Conservation (phyloP, 2,888 invertebrate genomes). For the Microctonus aethiopoides region DNA sequence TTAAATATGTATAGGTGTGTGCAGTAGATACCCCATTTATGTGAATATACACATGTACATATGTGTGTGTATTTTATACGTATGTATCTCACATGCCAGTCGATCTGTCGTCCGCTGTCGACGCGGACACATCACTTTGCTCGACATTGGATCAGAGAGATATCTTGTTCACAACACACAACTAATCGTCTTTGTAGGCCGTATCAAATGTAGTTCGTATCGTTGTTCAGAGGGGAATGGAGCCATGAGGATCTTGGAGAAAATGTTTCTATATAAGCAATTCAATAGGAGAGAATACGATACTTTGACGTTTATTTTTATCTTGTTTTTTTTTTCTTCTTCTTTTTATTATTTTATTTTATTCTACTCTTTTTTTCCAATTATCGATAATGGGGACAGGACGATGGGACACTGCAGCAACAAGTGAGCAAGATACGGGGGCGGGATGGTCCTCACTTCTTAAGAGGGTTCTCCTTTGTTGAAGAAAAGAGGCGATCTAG, state of each 20-base stretch:
- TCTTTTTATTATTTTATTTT: neutral
- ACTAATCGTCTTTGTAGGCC: slow-evolving; percentile 25
- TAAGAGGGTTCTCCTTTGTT: neutral
- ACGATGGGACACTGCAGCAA: slow-evolving; percentile 29
- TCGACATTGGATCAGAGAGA: neutral
- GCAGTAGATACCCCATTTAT: slow-evolving; percentile 30
- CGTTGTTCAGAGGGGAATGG: neutral
- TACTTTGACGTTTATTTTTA: slow-evolving; percentile 18
- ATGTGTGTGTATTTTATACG: neutral
- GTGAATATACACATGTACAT: neutral
- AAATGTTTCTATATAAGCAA: slow-evolving; percentile 5
- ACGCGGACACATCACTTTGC: slow-evolving; percentile 8
- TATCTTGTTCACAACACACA: neutral
- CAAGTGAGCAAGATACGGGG: slow-evolving; percentile 25
- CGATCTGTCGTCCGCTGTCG: neutral
- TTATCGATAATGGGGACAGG: slow-evolving; percentile 31
- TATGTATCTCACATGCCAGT: slow-evolving; percentile 3
- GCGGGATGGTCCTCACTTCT: neutral
- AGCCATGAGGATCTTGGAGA: neutral
- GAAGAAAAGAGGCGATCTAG: slow-evolving; percentile 9
- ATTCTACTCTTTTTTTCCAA: slow-evolving; percentile 22
- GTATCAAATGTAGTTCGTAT: slow-evolving; percentile 14
- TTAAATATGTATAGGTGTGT: neutral
- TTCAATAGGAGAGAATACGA: slow-evolving; percentile 8
- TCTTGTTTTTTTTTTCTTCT: neutral